phyloP scores from a whole-genome alignment of 2,888 invertebrate species.

The Dendrolimus pini region DNA sequence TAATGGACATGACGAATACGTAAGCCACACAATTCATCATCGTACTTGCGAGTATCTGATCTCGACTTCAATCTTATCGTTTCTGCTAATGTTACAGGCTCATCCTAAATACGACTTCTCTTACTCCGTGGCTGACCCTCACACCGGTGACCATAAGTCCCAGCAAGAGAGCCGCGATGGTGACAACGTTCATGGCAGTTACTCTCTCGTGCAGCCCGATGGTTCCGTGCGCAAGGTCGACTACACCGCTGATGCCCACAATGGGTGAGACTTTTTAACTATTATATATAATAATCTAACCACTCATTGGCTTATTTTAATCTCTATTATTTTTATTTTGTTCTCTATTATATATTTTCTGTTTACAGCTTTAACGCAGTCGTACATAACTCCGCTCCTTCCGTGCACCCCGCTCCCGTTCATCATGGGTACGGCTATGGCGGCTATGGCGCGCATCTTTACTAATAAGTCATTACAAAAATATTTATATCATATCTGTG shows the following conservation, averaged over 20 bases:
- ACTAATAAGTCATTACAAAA: background rate
- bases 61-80: background rate
- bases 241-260: slow-evolving; percentile 74
- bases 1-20: slow-evolving; percentile 11
- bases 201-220: slow-evolving; percentile 71
- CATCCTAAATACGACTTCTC: slow-evolving; percentile 66
- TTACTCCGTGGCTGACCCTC: slow-evolving; percentile 73
- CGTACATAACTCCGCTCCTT: slow-evolving; percentile 13
- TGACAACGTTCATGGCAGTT: slow-evolving; percentile 67
- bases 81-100: slow-evolving; percentile 25
- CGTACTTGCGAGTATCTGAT: background rate
- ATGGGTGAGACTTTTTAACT: slow-evolving; percentile 43
- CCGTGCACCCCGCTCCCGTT: slow-evolving; percentile 8
- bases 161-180: slow-evolving; percentile 73
- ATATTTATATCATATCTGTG: background rate
- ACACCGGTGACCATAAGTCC: slow-evolving; percentile 74
- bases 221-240: slow-evolving; percentile 73
- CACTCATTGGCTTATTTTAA: background rate
- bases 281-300: background rate
- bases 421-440: slow-evolving; percentile 5
- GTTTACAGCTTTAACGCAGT: background rate
- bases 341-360: background rate
- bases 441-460: background rate
- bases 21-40: slow-evolving; percentile 2
- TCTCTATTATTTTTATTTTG: background rate